phyloP scores from a whole-genome alignment of 2,113 vertebrate genomes.

The Melanostigma gelatinosum region DNA sequence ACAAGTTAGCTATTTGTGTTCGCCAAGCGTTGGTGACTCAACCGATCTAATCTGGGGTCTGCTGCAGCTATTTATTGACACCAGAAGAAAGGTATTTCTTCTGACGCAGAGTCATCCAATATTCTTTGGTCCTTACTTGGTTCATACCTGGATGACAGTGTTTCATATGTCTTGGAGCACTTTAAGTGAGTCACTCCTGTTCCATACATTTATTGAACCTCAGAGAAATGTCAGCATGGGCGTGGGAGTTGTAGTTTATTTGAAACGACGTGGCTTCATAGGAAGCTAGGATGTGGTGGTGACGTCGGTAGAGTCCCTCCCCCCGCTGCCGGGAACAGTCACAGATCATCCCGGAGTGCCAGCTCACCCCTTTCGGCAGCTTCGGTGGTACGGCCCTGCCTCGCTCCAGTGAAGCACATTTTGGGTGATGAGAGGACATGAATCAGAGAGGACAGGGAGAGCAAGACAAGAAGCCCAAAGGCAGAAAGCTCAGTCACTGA shows the following conservation, averaged over 20 bases:
- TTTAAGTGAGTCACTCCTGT: conserved; percentile 21
- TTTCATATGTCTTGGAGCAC: neutral
- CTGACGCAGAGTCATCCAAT: neutral
- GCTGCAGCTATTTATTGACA: conserved; percentile 58
- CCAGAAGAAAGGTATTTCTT: conserved; percentile 56
- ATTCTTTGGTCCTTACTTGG: neutral
- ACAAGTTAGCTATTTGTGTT: conserved; percentile 46
- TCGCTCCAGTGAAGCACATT: conserved; percentile 53
- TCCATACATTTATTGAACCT: no score
- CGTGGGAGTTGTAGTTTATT: conserved; percentile 57
- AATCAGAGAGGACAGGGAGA: conserved; percentile 48
- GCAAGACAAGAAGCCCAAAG: conserved; percentile 23
- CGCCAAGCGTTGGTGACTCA: conserved; percentile 47
- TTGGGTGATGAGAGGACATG: conserved; percentile 58
- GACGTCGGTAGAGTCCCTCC: conserved; percentile 38
- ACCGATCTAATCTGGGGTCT: conserved; percentile 55
- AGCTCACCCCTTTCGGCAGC: conserved; percentile 62
- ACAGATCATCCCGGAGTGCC: conserved; percentile 51
- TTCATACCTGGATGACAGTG: neutral
- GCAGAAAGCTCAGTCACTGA: conserved; percentile 14
- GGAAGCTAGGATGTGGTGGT: conserved; percentile 29
- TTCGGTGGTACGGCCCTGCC: conserved; percentile 57
- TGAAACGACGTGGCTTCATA: conserved; percentile 16
- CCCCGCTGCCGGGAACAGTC: conserved; percentile 57
- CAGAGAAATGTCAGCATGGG: neutral